Evolutionary conservation across 2,888 invertebrate genomes (phyloP), one percentile per base, ranked within the genome.

Genomic region (Cheilosia impressa): DNA sequence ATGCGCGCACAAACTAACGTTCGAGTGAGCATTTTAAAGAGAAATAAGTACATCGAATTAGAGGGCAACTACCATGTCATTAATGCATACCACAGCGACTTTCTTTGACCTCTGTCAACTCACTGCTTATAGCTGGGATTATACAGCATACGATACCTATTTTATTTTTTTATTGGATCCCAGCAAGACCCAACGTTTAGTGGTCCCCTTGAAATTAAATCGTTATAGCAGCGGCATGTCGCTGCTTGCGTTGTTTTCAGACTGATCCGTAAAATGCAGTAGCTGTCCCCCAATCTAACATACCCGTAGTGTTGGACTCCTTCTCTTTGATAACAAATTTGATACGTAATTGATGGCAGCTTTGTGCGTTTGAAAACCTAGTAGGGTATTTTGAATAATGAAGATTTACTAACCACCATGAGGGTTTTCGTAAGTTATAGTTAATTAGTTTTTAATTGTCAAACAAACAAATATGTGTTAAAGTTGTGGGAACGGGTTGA

Each of bases 91-190:
- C 62, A 45, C 31, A 47, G 10, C n/a, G 52, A 52, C 66, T 66
- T 66, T 66, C 52, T 66, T 66, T 53, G 52, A 66, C 66, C 66
- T 53, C 24, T 41, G 66, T 17, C 38, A 52, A 66, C 66, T 53
- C 38, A 10, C 24, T 24, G 38, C 24, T 53, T 52, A 63, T 38
- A 27, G 22, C 22, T 22, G 52, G 45, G 31, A 62, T 45, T 62
- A 31, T 45, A 19, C 47, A 62, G n/a, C 4, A 7, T n/a, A n/a
- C 62, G 7, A 47, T 31, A 31, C 17, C 19, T 47, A 47, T 38
- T 38, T 13, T 13, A 13, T n/a, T 38, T 38, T 38, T 31, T 47
- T 31, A 31, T 17, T 62, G 27, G 27, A 45, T 47, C 13, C 31
- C 10, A 63, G 5, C 17, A 31, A 17, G 31, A 47, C 27, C 47